Base-by-base conservation (phyloP, 1,140 invertebrate species). In the Phenacoccus solenopsis region DNA sequence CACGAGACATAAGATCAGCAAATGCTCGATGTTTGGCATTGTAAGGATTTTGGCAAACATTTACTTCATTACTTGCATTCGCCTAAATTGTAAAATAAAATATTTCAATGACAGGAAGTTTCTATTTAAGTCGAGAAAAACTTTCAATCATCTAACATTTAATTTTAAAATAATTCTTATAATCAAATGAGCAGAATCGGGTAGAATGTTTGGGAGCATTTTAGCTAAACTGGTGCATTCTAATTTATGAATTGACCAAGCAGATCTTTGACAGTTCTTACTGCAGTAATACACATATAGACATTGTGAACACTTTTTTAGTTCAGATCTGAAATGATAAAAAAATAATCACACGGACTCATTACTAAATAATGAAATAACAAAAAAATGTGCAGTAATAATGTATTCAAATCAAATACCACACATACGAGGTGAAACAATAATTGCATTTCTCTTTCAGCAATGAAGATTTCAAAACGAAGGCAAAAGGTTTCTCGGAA, bases 1-100 rank as follows among this genome's bases (percentile, higher is more conserved):
- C 81, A 93, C 90, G 91, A 25, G 90, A 90, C 89, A 93, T 91
- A 4, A 93, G 78, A 79, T 93, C 89, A 73, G 88, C 87, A 79
- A 91, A 93, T 77, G 85, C 86, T 72, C 90, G 84, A 22, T 82
- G 86, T 32, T 84, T 78, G 1, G 84, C 81, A 74, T 90, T 90
- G 76, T 86, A 89, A 13, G 82, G 81, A 70, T 84, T 84, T 69
- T 86, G 82, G 7, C 30, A 32, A 57, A n/a, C 57, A 13, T 67
- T 67, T 30, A 28, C 64, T 32, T 69, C 69, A 35, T 71, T 32
- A 5, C 1, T 68, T 30, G 12, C 12, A 61, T 61, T 9, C 7
- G 21, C 12, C 9, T 16, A 16, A 68, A 25, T 56, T 24, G 25
- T n/a, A 12, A 20, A 32, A 57, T n/a, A n/a, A n/a, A n/a, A n/a